Percentiles rank a stretch among this genome's conserved stretches.
phyloP scores from a whole-genome alignment of 2,888 invertebrate genomes.

The Lasioglossum figueresi region DNA sequence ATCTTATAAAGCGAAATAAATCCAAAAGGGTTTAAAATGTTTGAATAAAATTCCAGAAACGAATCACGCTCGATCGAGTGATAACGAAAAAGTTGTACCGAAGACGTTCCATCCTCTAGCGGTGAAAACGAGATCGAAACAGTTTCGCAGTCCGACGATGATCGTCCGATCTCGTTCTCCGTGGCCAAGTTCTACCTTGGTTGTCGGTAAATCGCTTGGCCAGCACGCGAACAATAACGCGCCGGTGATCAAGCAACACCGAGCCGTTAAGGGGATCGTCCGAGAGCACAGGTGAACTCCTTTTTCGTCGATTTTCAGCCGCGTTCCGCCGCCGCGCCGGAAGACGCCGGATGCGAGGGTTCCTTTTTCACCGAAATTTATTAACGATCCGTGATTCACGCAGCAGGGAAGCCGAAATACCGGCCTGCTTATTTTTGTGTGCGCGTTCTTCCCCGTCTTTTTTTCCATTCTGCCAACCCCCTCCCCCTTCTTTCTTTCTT shows the following conservation, averaged over 20 bases:
- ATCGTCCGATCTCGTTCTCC: not conserved
- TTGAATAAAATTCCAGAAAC: too few relatives aligned
- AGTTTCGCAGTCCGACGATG: not conserved
- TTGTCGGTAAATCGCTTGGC: constrained; percentile 2
- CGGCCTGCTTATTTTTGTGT: constrained; percentile 46
- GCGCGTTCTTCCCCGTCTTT: constrained; percentile 11
- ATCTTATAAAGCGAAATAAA: too few relatives aligned
- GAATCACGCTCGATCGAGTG: not conserved
- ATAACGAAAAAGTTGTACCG: not conserved
- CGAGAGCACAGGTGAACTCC: not conserved
- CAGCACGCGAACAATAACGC: constrained; percentile 17
- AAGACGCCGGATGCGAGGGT: constrained; percentile 42
- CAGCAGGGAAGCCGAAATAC: constrained; percentile 52
- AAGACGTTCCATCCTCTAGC: not conserved
- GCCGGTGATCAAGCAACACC: not conserved
- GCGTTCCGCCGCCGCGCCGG: constrained; percentile 10
- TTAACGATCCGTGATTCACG: constrained; percentile 60
- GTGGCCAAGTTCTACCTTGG: not conserved
- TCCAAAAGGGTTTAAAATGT: too few relatives aligned
- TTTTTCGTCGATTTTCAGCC: constrained; percentile 6
- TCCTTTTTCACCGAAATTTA: constrained; percentile 57
- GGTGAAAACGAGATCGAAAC: not conserved
- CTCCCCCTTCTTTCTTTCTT: not conserved
- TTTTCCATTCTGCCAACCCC: not conserved
- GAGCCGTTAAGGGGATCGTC: constrained; percentile 4